Evolutionary conservation across 2,888 invertebrate genomes (phyloP).

Genomic region (Pammene aurita): DNA sequence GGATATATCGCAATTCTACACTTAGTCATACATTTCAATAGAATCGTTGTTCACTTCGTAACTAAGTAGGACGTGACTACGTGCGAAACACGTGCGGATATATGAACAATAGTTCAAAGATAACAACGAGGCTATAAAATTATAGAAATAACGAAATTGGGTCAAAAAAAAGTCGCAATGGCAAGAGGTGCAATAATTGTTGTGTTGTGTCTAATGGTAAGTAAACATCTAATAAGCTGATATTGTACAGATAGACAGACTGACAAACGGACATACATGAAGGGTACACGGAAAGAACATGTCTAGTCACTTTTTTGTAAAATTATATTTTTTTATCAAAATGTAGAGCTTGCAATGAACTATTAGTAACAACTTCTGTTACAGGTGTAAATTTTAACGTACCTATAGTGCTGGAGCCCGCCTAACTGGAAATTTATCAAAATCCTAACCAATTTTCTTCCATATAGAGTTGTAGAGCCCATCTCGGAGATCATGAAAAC

Average conservation of each 20-base stretch:
- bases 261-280: neutral
- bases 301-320: no score
- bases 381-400: no score
- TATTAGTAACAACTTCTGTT: no score
- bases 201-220: neutral
- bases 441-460: no score
- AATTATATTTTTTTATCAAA: no score
- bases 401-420: no score
- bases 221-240: neutral
- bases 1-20: neutral
- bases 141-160: neutral
- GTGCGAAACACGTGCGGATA: neutral
- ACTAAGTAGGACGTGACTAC: conserved; percentile 7
- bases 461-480: no score
- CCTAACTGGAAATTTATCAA: no score
- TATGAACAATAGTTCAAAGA: conserved; percentile 7
- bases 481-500: no score
- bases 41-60: neutral
- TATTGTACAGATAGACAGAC: neutral
- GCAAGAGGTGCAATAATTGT: neutral
- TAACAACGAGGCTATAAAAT: conserved; percentile 15
- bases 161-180: neutral
- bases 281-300: no score
- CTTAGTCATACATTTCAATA: neutral
- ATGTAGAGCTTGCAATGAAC: no score